These are phyloP conservation scores for Apteryx mantelli DNA, from an alignment of 2,113 vertebrate genomes.

Conservation along the genomic window DNA sequence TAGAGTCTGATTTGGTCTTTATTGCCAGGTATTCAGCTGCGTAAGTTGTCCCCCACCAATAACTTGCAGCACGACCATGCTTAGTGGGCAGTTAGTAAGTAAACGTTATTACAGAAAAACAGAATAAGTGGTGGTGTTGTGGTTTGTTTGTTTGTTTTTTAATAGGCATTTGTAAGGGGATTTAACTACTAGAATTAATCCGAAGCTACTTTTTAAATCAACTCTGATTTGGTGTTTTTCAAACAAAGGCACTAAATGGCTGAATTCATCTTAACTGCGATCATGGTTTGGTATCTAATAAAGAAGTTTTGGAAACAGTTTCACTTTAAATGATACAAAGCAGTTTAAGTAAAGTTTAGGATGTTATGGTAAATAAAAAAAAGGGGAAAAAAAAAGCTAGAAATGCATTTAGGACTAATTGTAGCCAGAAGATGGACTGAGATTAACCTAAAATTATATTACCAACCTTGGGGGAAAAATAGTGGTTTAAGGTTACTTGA, in stretches of 20 bases:
- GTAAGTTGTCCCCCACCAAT: slow-evolving; percentile 27
- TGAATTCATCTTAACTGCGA: not conserved
- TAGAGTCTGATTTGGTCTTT: not conserved
- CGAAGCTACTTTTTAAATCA: not conserved
- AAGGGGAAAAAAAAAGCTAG: not conserved
- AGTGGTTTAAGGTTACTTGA: not conserved
- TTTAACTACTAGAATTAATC: not conserved
- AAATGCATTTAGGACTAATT: not conserved
- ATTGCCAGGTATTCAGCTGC: slow-evolving; percentile 16
- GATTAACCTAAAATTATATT: not conserved
- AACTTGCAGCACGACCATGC: not conserved
- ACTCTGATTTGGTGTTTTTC: not conserved
- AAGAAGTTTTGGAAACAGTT: not conserved
- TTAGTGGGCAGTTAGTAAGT: slow-evolving; percentile 9
- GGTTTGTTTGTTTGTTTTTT: not conserved
- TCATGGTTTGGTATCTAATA: not conserved
- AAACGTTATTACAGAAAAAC: not conserved
- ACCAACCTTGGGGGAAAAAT: not conserved
- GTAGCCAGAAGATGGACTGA: not conserved
- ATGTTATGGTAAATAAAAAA: not conserved
- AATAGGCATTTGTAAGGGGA: not conserved
- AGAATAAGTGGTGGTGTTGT: not conserved
- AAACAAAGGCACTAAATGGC: not conserved
- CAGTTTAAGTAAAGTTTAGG: not conserved
- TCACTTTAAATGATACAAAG: not conserved